Percentiles rank a stretch among this genome's conserved stretches.
Evolutionary conservation across 2,888 invertebrate species (phyloP).

Genomic region (Drosophila nr. medialis): DNA sequence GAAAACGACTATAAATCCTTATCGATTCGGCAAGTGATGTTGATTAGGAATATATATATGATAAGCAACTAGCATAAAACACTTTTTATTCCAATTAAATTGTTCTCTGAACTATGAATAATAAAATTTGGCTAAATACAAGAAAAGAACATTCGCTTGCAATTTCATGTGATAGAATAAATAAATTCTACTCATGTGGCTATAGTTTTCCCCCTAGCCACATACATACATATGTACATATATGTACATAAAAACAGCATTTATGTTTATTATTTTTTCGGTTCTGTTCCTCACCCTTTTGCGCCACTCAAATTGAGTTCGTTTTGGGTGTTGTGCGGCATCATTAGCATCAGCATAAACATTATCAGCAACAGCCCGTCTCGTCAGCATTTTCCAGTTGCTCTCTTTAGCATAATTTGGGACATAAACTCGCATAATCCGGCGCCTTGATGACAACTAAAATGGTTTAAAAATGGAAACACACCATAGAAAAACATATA

Average conservation of each 20-base stretch:
- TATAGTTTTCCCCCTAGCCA: not conserved
- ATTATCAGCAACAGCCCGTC: slow-evolving; percentile 32
- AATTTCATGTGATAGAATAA: too few species aligned
- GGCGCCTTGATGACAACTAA: slow-evolving; percentile 62
- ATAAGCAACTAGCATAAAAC: not conserved
- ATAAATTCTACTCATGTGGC: not conserved
- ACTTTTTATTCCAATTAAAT: not conserved
- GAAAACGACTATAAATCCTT: fast-evolving
- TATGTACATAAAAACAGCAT: slow-evolving; percentile 1
- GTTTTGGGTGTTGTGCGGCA: slow-evolving; percentile 21
- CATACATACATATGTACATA: too few species aligned
- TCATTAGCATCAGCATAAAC: slow-evolving; percentile 49
- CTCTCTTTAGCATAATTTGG: slow-evolving; percentile 69
- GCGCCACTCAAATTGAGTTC: slow-evolving; percentile 4
- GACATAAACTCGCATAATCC: slow-evolving; percentile 75
- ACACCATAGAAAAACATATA: slow-evolving; percentile 24
- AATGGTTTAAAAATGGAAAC: slow-evolving; percentile 52
- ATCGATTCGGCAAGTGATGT: not conserved
- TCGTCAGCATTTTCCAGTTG: slow-evolving; percentile 47
- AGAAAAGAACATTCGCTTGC: not conserved
- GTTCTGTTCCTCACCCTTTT: not conserved
- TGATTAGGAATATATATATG: not conserved
- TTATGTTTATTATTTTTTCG: slow-evolving; percentile 16
- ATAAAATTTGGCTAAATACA: not conserved
- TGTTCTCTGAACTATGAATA: not conserved